A percentile compares a stretch with the other conserved stretches of the same genome.
phyloP scores from a whole-genome alignment of 2,113 vertebrate genomes.

The Spea multiplicata region DNA sequence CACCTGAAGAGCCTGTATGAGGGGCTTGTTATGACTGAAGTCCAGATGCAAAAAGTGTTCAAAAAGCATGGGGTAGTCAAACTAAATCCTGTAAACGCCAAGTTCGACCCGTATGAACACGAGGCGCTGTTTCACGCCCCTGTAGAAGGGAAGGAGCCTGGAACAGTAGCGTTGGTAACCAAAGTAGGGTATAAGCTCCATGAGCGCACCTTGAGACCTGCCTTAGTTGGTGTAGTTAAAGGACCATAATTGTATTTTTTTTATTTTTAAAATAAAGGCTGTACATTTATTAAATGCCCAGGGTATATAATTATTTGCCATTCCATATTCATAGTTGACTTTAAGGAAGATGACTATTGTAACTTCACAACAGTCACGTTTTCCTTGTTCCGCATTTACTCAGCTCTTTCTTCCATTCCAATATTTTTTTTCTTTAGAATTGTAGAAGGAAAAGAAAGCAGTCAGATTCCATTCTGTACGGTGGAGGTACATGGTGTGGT shows the following conservation, averaged over 20 bases:
- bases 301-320: constrained; percentile 18
- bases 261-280: constrained; percentile 45
- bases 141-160: constrained; percentile 81
- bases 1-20: constrained; percentile 94
- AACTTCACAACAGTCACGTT: no score
- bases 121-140: constrained; percentile 90
- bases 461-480: no score
- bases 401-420: no score
- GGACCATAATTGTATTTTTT: constrained; percentile 61
- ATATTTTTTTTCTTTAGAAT: no score
- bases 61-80: constrained; percentile 85
- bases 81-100: constrained; percentile 84
- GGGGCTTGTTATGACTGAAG: constrained; percentile 89
- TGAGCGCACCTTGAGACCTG: constrained; percentile 89
- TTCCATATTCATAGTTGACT: background rate
- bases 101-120: constrained; percentile 94
- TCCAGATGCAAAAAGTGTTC: constrained; percentile 95
- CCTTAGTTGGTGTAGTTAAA: constrained; percentile 91
- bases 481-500: no score
- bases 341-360: no score
- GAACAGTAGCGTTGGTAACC: constrained; percentile 84
- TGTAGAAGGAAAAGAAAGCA: no score
- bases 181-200: constrained; percentile 97
- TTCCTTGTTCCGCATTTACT: no score
- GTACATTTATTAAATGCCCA: constrained; percentile 50